Base-by-base conservation (phyloP, 2,113 vertebrate species). In the Smithornis capensis region DNA sequence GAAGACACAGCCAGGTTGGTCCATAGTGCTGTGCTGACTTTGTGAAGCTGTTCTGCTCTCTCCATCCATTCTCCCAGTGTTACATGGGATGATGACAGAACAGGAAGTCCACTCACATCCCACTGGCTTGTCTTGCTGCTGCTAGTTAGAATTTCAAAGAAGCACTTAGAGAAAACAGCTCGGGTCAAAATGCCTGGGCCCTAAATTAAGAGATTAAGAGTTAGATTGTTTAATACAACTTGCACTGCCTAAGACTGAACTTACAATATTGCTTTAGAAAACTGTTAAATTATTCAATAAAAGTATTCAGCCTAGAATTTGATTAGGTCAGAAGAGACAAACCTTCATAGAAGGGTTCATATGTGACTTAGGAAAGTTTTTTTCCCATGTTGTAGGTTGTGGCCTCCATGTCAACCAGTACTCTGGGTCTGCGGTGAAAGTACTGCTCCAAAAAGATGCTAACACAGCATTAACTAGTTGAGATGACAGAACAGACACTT, bases 391-490 rank as follows among this genome's bases (percentile, higher is more conserved):
- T 42, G 8, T 19, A 52, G 89, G 76, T 42, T 98, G 56, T 1
- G 98, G 98, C 89, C 95, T 98, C 99, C 99, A 99, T 9, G 97
- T 98, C 21, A 99, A 97, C 99, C 99, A 99, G 90, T 97, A 98
- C 37, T 99, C 98, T 50, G 99, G 99, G 82, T 99, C 97, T 2
- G 97, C 98, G 83, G 98, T 98, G 55, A 99, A 98, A 33, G 98
- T 98, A 96, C 98, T 98, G 74, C 89, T 99, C 99, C 99, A 99
- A 78, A 99, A 98, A 19, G 98, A 98, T 19, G 91, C 83, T 92
- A 99, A 97, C 6, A 96, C 98, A 81, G 98, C 98, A 12, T 95
- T 98, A 65, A 99, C 67, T 22, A 99, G 97, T 59, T 98, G 98
- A 56, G 98, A 98, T 97, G 99, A 99, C 75, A 99, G 95, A 93